These are phyloP conservation scores for Taenaris catops DNA, from an alignment of 2,888 invertebrate species.

Conservation along the genomic window DNA sequence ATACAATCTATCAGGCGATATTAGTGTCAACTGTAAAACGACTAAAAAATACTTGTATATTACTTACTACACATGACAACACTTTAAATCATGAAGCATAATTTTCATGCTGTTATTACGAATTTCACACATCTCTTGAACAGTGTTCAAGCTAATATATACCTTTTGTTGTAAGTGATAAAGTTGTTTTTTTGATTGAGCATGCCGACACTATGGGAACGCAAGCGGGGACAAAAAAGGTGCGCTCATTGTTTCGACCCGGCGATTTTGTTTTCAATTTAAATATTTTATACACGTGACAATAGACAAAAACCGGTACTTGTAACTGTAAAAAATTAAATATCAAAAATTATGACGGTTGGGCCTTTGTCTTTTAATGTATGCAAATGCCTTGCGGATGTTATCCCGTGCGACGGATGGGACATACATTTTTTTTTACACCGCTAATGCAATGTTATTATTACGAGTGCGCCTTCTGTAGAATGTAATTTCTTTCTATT, in stretches of 20 bases:
- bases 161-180: too few relatives aligned
- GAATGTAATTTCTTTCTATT: too few relatives aligned
- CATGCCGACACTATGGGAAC: conserved; percentile 36
- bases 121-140: conserved; percentile 37
- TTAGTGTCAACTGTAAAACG: too few relatives aligned
- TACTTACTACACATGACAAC: too few relatives aligned
- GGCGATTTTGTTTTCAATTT: conserved; percentile 72
- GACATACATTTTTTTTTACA: conserved; percentile 26
- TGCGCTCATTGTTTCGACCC: conserved; percentile 67
- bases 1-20: too few relatives aligned
- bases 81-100: conserved; percentile 29
- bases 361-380: conserved; percentile 64
- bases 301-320: conserved; percentile 77
- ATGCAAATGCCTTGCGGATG: conserved; percentile 66
- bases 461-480: conserved; percentile 8
- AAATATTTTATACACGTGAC: conserved; percentile 73
- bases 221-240: conserved; percentile 47
- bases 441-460: conserved; percentile 15
- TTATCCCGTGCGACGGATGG: conserved; percentile 28
- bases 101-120: conserved; percentile 42
- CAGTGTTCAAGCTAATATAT: conserved; percentile 15
- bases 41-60: too few relatives aligned
- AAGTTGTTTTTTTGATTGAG: conserved; percentile 22
- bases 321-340: conserved; percentile 76
- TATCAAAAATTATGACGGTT: conserved; percentile 75